A percentile compares a stretch with the other conserved stretches of the same genome.
Conservation (phyloP, 2,797 vertebrate species). For the Gymnothorax javanicus region DNA sequence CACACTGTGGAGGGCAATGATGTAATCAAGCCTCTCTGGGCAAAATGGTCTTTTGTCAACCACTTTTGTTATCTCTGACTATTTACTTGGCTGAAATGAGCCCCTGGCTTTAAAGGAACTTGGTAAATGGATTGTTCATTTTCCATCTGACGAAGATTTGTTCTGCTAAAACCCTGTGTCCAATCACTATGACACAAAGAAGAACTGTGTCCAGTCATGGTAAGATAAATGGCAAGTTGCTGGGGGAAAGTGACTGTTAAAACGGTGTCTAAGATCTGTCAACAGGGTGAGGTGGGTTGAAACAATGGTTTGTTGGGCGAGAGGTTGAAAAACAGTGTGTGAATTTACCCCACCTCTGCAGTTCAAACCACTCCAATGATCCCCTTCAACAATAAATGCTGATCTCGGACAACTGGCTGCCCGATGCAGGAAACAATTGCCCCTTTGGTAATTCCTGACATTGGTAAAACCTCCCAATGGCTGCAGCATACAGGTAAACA, state of each 20-base stretch:
- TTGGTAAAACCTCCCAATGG: background rate
- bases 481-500: background rate
- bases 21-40: background rate
- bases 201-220: background rate
- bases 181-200: background rate
- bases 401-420: background rate
- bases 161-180: background rate
- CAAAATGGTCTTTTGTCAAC: background rate
- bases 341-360: background rate
- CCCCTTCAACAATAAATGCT: background rate
- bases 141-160: conserved; percentile 6
- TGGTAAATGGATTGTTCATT: conserved; percentile 5
- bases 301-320: background rate
- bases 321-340: background rate
- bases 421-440: background rate
- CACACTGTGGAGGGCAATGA: conserved; percentile 2
- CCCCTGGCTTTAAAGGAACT: background rate
- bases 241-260: background rate
- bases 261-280: background rate
- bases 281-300: background rate
- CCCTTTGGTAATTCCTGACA: background rate
- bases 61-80: conserved; percentile 1
- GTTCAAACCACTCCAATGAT: background rate
- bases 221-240: background rate
- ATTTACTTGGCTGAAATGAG: conserved; percentile 4